Conservation (phyloP, 1,140 invertebrate species). For the Scaptomyza pallida region DNA sequence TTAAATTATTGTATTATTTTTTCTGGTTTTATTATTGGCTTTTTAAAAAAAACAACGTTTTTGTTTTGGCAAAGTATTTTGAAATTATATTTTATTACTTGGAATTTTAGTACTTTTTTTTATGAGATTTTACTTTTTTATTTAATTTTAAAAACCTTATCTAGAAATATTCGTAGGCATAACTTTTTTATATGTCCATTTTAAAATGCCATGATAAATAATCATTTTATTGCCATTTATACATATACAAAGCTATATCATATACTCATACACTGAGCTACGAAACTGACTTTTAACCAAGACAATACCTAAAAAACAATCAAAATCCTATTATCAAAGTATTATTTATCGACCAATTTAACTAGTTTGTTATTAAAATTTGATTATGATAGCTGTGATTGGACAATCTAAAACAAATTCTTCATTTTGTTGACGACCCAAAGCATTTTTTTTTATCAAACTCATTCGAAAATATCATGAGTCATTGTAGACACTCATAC, state of each 20-base stretch:
- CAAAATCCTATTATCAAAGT: background rate
- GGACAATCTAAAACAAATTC: background rate
- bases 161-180: too few species aligned
- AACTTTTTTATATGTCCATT: background rate
- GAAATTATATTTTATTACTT: background rate
- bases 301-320: conserved; percentile 10
- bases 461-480: conserved; percentile 5
- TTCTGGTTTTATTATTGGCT: conserved; percentile 45
- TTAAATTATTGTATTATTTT: conserved; percentile 49
- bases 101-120: too few species aligned
- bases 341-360: too few species aligned
- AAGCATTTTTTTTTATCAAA: conserved; percentile 30
- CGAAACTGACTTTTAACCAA: background rate
- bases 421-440: background rate
- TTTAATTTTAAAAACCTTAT: too few species aligned
- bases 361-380: too few species aligned
- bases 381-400: background rate
- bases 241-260: background rate
- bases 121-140: too few species aligned
- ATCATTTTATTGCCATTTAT: background rate
- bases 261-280: background rate
- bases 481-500: conserved; percentile 10
- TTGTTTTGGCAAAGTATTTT: background rate
- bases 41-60: conserved; percentile 13
- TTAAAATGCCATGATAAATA: background rate